Base-by-base conservation (phyloP, 2,113 vertebrate genomes). In the Thryonomys swinderianus region DNA sequence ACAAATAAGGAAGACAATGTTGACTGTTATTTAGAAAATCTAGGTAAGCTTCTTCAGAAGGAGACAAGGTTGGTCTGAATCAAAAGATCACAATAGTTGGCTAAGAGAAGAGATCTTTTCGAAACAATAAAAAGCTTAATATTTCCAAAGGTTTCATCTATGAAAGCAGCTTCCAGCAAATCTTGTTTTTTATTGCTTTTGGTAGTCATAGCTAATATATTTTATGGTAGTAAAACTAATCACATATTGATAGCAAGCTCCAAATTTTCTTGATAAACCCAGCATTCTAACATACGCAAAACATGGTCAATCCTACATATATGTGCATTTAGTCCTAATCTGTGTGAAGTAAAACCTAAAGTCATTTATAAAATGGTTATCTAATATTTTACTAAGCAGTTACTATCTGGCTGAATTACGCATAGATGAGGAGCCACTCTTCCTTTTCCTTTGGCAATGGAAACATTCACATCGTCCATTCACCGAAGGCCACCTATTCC, bases 1-100 rank as follows among this genome's bases (percentile, higher is more conserved):
- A 93, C 87, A 95, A 96, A 96, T 20, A 59, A 73, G 96, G 21
- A 78, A 48, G 57, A 48, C 48, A 45, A 61, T 97, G 85, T 92
- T 94, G 79, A 94, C 79, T 86, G 74, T 4, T 85, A 85, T 64
- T 93, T 91, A 73, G 30, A 84, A 94, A 42, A 84, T 42, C 21
- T 73, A 78, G 23, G 45, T 62, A 42, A 37, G 55, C 25, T 88
- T 87, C 83, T 85, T 69, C 16, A 25, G 66, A 51, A 95, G 51
- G 11, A 37, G 21, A 30, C 51, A 1, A 17, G 27, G 13, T 57
- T 74, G 55, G 11, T 8, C 20, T 84, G 7, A 80, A 90, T 51
- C 71, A 40, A 85, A 94, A 85, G 13, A 71, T 66, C 45, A 76
- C 59, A 55, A 59, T 1, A 45, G 48, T 42, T 88, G 45, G 18